These are phyloP conservation scores for Actinia tenebrosa DNA, from an alignment of 64 coral and sea anemone genomes.

Conservation along the genomic window DNA sequence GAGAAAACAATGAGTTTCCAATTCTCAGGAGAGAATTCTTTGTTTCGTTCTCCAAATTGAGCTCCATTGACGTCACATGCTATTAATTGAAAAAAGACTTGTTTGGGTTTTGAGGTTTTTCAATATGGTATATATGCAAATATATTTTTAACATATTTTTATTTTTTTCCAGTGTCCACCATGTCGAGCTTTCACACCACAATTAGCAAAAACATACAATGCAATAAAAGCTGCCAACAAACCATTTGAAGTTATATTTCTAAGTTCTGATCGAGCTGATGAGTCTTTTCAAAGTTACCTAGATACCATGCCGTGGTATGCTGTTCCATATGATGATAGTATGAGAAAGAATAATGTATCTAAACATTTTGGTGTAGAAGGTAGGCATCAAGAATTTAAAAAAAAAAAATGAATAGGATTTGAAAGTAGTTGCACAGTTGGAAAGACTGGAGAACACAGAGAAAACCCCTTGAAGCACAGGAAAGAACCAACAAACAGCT, in stretches of 20 bases:
- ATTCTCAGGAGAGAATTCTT: no score
- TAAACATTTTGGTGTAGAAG: conserved; percentile 77
- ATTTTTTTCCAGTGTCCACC: conserved; percentile 84
- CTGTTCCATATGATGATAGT: conserved; percentile 52
- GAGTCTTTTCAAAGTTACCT: conserved; percentile 77
- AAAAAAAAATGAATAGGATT: no score
- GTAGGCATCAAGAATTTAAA: conserved; percentile 15
- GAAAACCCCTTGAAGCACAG: no score
- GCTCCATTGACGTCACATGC: no score
- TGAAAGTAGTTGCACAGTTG: no score
- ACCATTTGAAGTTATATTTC: conserved; percentile 83
- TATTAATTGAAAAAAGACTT: no score
- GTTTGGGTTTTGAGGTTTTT: no score
- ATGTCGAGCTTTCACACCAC: conserved; percentile 82
- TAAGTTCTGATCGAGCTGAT: conserved; percentile 68
- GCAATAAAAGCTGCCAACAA: conserved; percentile 42
- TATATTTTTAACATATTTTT: background rate
- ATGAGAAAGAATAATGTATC: conserved; percentile 33
- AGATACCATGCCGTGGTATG: conserved; percentile 80
- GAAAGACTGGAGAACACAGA: no score
- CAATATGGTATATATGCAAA: no score
- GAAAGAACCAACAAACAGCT: no score
- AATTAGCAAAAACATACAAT: conserved; percentile 60
- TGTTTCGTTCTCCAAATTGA: no score
- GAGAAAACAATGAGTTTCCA: no score